These are phyloP conservation scores for Hirundo rustica DNA, from an alignment of 2,797 vertebrate species.

Conservation along the genomic window DNA sequence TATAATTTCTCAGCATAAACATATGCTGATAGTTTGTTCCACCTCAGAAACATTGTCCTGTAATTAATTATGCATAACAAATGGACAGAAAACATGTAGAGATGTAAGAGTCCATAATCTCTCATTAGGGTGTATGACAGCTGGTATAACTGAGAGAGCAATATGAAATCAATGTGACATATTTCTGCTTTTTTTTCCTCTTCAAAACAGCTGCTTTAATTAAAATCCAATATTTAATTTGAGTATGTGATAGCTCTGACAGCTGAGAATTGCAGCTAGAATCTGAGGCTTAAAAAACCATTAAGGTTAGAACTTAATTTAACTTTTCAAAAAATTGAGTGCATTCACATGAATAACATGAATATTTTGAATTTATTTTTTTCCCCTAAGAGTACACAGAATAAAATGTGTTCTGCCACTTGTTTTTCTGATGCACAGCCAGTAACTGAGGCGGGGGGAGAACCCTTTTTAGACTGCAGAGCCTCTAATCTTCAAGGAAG, in stretches of 20 bases:
- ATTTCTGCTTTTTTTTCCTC: not conserved
- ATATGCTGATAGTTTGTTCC: not conserved
- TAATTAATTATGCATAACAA: not conserved
- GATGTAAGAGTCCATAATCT: not conserved
- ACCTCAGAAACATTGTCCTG: not conserved
- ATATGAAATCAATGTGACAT: not conserved
- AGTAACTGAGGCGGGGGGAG: not conserved
- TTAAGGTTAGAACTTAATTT: not conserved
- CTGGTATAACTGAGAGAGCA: not conserved
- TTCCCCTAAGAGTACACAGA: not conserved
- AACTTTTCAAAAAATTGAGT: not conserved
- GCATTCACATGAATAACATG: not conserved
- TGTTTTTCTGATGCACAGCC: not conserved
- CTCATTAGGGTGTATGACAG: not conserved
- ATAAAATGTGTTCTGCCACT: not conserved
- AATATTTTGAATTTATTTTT: not conserved
- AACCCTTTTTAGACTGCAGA: not conserved
- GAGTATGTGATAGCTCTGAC: not conserved
- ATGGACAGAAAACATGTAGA: not conserved
- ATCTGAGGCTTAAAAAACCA: not conserved
- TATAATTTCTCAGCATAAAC: not conserved
- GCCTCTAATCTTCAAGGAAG: not conserved
- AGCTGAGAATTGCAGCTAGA: not conserved
- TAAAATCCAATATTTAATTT: not conserved
- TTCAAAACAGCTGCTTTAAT: not conserved